Base-by-base conservation (phyloP, 2,888 invertebrate genomes). In the Thereva unica region DNA sequence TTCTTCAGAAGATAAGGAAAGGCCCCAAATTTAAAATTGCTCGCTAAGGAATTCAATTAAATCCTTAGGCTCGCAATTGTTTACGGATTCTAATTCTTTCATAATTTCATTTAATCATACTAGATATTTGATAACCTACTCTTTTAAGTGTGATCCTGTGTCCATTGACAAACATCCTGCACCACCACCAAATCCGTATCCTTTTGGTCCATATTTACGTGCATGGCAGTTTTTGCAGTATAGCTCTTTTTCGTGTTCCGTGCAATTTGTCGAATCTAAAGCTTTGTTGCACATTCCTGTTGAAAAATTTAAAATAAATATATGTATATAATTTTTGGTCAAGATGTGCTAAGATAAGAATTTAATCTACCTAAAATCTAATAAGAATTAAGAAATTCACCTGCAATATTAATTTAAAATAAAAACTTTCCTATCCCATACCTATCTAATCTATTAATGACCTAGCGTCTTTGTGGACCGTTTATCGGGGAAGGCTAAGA, bases 141-240 rank as follows among this genome's bases (percentile, higher is more conserved):
- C 86, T 82, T 90, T 89, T 78, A 97, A 87, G 80, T 96, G 95
- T 72, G 92, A 89, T 74, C 96, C 97, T 80, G 89, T 84, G 86
- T 97, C 97, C 95, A 94, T 97, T 83, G 93, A 94, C 78, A 97
- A 87, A 83, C 93, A 92, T 74, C 97, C 97, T 78, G 97, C 97
- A 77, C 98, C 98, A 79, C 95, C 95, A 75, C 98, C 97, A 83
- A 97, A 97, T 76, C 97, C 97, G 84, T 97, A 95, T 75, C 96
- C 96, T 84, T 95, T 97, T 76, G 97, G 97, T 80, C 98, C 98
- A 84, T 91, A 97, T 87, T 97, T 96, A 81, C 97, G 91, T 76
- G 90, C 97, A 83, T 99, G 97, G 87, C 99, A 81, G 74, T 81
- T 81, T 76, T 97, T 97, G 89, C 98, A 99, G 89, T 85, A 98